Percentiles rank a stretch among this genome's conserved stretches.
These are phyloP conservation scores for Tringa solitaria DNA, from an alignment of 2,113 vertebrate genomes.

Conservation along the genomic window DNA sequence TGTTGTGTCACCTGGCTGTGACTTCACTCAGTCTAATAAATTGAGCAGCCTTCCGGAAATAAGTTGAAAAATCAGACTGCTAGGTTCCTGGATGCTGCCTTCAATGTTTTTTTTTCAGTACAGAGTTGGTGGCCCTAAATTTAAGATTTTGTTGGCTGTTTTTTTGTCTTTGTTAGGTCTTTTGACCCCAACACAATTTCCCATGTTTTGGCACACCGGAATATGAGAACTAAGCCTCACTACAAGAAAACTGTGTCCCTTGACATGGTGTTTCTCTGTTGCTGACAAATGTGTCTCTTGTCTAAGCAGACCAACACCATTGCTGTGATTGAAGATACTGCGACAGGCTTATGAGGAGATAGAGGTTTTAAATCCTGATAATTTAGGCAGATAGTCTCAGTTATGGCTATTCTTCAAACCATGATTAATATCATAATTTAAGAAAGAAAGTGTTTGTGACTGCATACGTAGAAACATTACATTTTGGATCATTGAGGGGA, in stretches of 20 bases:
- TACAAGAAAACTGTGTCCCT: not conserved
- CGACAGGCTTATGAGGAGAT: not conserved
- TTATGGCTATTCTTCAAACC: not conserved
- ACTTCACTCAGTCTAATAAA: not conserved
- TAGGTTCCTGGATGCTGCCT: not conserved
- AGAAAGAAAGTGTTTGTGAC: not conserved
- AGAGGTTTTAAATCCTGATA: not conserved
- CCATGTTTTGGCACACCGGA: not conserved
- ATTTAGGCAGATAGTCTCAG: not conserved
- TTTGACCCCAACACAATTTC: not conserved
- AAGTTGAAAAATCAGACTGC: not conserved
- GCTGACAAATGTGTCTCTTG: not conserved
- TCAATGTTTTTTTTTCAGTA: rapidly evolving
- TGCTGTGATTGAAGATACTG: not conserved
- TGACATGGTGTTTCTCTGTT: not conserved
- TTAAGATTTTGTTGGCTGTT: not conserved
- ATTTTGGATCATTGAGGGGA: not conserved
- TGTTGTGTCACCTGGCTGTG: not conserved
- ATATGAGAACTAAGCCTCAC: not conserved
- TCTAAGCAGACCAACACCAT: not conserved
- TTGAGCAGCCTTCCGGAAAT: not conserved
- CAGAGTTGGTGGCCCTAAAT: not conserved
- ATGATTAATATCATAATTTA: not conserved
- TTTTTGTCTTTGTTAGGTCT: not conserved
- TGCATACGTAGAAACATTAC: not conserved